These are phyloP conservation scores for Rhagonycha lutea DNA, from an alignment of 2,888 invertebrate species.

Conservation along the genomic window DNA sequence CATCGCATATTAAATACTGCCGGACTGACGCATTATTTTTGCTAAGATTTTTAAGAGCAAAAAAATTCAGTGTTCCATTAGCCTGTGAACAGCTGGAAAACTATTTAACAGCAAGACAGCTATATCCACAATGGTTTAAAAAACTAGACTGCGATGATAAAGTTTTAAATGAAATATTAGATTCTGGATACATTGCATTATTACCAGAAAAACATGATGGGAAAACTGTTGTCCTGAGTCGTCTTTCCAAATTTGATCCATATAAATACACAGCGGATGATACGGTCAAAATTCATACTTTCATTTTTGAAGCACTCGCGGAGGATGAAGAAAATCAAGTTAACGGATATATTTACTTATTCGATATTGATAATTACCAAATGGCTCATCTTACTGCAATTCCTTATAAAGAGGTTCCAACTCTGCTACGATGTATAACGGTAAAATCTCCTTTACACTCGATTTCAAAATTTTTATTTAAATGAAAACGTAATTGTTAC, in stretches of 20 bases:
- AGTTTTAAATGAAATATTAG: conserved; percentile 77
- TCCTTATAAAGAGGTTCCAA: conserved; percentile 77
- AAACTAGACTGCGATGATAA: conserved; percentile 80
- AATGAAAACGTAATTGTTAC: conserved; percentile 41
- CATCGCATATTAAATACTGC: too few relatives aligned
- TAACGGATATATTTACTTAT: conserved; percentile 81
- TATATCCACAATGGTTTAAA: conserved; percentile 86
- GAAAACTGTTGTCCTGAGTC: conserved; percentile 76
- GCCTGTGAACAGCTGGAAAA: conserved; percentile 87
- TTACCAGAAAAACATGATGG: conserved; percentile 78
- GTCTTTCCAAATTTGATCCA: conserved; percentile 67
- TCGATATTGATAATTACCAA: conserved; percentile 81
- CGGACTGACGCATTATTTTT: too few relatives aligned
- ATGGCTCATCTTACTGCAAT: conserved; percentile 83
- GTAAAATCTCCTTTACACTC: conserved; percentile 45
- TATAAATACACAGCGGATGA: conserved; percentile 70
- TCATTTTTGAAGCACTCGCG: conserved; percentile 82
- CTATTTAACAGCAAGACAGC: conserved; percentile 81
- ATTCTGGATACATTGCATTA: conserved; percentile 78
- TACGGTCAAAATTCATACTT: conserved; percentile 83
- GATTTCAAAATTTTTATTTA: neutral
- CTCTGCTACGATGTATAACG: conserved; percentile 79
- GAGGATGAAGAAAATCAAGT: conserved; percentile 85
- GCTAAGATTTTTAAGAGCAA: too few relatives aligned
- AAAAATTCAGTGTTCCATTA: conserved; percentile 82